Conservation (phyloP, 2,113 vertebrate species). For the Lophochroa leadbeateri region DNA sequence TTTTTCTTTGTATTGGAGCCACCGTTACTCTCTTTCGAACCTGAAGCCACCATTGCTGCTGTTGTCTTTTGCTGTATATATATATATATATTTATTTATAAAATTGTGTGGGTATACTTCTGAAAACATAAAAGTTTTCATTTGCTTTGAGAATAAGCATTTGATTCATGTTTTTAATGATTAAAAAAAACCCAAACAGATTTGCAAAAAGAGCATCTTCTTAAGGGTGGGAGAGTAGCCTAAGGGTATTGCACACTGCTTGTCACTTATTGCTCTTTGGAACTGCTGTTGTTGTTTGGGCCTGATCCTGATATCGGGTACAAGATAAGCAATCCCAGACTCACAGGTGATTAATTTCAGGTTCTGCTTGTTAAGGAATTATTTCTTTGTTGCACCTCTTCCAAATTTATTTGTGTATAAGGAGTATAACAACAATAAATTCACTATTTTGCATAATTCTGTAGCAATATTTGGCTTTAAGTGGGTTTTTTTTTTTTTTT, state of each 20-base stretch:
- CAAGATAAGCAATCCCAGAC: not conserved
- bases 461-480: not conserved
- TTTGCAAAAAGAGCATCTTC: not conserved
- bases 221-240: not conserved
- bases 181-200: not conserved
- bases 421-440: not conserved
- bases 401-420: not conserved
- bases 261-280: not conserved
- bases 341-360: not conserved
- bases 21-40: not conserved
- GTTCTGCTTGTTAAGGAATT: not conserved
- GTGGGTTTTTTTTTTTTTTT: fast-evolving
- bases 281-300: not conserved
- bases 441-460: not conserved
- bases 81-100: not conserved
- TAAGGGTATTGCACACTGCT: not conserved
- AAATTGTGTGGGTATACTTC: not conserved
- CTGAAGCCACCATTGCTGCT: not conserved
- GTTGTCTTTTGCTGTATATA: slow-evolving; percentile 10
- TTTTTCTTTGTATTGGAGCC: not conserved
- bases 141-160: no score
- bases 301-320: not conserved
- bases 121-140: not conserved
- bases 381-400: not conserved
- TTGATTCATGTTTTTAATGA: not conserved